Percentiles rank a stretch among this genome's conserved stretches.
Conservation (phyloP, 1,140 invertebrate genomes). For the Lerema accius region DNA sequence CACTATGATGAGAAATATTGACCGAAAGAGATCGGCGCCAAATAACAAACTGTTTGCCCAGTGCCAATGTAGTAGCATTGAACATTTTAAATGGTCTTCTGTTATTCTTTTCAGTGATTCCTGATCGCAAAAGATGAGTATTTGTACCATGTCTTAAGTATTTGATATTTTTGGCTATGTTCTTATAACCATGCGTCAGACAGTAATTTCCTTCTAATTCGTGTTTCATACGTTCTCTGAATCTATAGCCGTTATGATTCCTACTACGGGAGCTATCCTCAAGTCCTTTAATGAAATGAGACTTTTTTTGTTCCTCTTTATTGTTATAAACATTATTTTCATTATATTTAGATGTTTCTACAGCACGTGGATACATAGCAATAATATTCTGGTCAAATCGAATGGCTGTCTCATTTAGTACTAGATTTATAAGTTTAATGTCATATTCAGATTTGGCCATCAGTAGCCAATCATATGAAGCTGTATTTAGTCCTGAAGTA, state of each 20-base stretch:
- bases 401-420: slow-evolving; percentile 61
- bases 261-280: too few species aligned
- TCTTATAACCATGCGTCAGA: slow-evolving; percentile 50
- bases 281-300: too few species aligned
- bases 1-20: neutral
- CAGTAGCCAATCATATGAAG: slow-evolving; percentile 67
- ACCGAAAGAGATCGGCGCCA: slow-evolving; percentile 15
- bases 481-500: slow-evolving; percentile 54
- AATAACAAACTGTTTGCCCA: slow-evolving; percentile 37
- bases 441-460: slow-evolving; percentile 52
- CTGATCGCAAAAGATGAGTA: slow-evolving; percentile 49
- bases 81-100: slow-evolving; percentile 54
- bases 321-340: too few species aligned
- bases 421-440: slow-evolving; percentile 49
- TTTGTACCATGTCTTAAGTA: slow-evolving; percentile 43
- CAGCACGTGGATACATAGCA: slow-evolving; percentile 45
- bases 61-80: slow-evolving; percentile 53
- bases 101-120: slow-evolving; percentile 53
- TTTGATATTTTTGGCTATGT: slow-evolving; percentile 53
- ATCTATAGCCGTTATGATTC: neutral
- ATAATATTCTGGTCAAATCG: slow-evolving; percentile 72
- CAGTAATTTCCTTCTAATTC: slow-evolving; percentile 58
- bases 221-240: slow-evolving; percentile 39
- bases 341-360: slow-evolving; percentile 8
- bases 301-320: too few species aligned